Evolutionary conservation across 2,888 invertebrate species (phyloP), one percentile per base, ranked within the genome.

Genomic region (Noctuana brunneofusca): DNA sequence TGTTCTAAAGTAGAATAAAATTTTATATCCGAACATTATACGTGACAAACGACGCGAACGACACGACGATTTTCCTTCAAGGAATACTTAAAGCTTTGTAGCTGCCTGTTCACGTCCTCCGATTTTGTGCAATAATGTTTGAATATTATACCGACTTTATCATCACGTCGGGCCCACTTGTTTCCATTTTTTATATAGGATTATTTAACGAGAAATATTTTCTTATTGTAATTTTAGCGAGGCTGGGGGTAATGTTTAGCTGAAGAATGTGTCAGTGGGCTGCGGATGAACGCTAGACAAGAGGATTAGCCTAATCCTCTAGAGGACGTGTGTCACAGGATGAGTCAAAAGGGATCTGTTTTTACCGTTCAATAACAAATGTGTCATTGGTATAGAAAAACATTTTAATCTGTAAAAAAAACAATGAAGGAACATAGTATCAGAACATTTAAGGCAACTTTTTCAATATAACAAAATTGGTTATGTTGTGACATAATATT

Each of bases 11-110:
- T 75, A 75, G 81, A 82, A 84, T 84, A 84, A 83, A 83, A 81
- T 83, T 83, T 85, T 85, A 84, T 83, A 81, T 80, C 72, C 77
- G 75, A 64, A 79, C 81, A 86, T 85, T 86, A 84, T 83, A 81
- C 76, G 81, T 83, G 83, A 86, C 81, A 83, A 86, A 83, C 80
- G 81, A 80, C 77, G 74, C 70, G 76, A 79, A 81, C 79, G 81
- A 81, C 80, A 81, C 77, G 77, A 79, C 78, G 81, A 81, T 76
- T 80, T 79, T 79, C 73, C 80, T 75, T 76, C 72, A 68, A 75
- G 73, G 73, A 74, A 75, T 76, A 72, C 72, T 77, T 73, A 53
- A 62, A 50, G 62, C 56, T 56, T 48, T 41, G 48, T 73, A 65
- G 71, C 74, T 73, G 65, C 68, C 71, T 68, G 65, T 75, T 76